Conservation (phyloP, 2,888 invertebrate genomes). For the Epistrophe grossulariae region DNA sequence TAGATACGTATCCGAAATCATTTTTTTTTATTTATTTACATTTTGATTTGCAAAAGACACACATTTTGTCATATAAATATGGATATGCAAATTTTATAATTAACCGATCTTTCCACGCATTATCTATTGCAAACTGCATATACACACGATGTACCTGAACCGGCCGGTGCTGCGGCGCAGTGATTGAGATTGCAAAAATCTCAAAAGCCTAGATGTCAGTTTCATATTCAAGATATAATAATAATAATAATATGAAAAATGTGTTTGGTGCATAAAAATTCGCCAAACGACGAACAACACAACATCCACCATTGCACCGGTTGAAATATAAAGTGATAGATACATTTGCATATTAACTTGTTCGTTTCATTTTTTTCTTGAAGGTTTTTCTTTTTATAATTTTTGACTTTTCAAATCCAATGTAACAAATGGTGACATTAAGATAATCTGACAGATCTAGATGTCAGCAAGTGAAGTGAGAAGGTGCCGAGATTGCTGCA, state of each 20-base stretch:
- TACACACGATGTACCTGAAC: not conserved
- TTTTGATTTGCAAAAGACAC: not conserved
- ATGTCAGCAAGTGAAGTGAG: conserved; percentile 65
- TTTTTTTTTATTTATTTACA: not conserved
- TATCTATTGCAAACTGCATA: conserved; percentile 15
- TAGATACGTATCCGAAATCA: conserved; percentile 19
- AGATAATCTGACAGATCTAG: conserved; percentile 70
- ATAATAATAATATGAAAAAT: conserved; percentile 47
- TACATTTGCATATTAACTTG: conserved; percentile 62
- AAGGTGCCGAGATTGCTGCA: conserved; percentile 62
- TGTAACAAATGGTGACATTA: conserved; percentile 61
- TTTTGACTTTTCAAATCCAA: conserved; percentile 43
- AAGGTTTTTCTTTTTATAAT: not conserved
- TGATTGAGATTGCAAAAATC: conserved; percentile 34
- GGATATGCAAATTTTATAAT: conserved; percentile 62
- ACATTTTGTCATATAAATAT: conserved; percentile 7
- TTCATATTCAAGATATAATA: conserved; percentile 41
- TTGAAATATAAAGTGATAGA: conserved; percentile 18
- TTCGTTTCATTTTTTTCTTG: conserved; percentile 18
- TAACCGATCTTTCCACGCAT: conserved; percentile 69
- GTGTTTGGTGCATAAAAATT: conserved; percentile 35
- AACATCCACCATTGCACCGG: not conserved
- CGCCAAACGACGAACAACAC: not conserved
- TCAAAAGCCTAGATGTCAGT: conserved; percentile 50
- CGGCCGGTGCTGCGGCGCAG: not conserved